These are phyloP conservation scores for Drosophila prostipennis DNA, from an alignment of 2,888 invertebrate species.

Conservation along the genomic window DNA sequence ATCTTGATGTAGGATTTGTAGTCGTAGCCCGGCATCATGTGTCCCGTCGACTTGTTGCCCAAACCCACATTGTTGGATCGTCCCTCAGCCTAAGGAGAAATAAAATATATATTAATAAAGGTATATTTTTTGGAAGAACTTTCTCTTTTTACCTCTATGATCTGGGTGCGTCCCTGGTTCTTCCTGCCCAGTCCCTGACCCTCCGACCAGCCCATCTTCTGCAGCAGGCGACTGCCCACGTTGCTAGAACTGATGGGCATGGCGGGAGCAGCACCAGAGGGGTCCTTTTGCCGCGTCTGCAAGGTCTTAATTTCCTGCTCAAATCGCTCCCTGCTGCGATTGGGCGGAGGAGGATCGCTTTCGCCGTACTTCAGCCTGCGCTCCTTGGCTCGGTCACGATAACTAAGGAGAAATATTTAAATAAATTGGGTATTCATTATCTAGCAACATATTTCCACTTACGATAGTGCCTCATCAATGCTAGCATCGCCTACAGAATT, in stretches of 20 bases:
- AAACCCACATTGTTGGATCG: constrained; percentile 92
- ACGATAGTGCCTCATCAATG: constrained; percentile 56
- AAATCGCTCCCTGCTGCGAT: constrained; percentile 90
- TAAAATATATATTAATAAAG: too few species aligned
- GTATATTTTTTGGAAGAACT: neutral
- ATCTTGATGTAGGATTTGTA: constrained; percentile 84
- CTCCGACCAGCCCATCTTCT: constrained; percentile 99
- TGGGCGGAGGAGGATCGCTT: constrained; percentile 89
- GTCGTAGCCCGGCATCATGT: constrained; percentile 82
- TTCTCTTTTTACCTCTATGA: constrained; percentile 89
- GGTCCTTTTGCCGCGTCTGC: constrained; percentile 81
- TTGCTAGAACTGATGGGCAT: constrained; percentile 91
- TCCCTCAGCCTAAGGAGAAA: constrained; percentile 75
- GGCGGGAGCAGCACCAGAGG: constrained; percentile 73
- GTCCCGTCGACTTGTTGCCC: constrained; percentile 88
- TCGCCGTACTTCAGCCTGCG: constrained; percentile 96
- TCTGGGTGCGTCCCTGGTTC: constrained; percentile 96
- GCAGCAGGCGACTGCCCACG: constrained; percentile 96
- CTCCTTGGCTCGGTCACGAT: constrained; percentile 98
- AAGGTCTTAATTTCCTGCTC: constrained; percentile 86
- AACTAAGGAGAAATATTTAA: constrained; percentile 82
- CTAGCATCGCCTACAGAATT: constrained; percentile 46
- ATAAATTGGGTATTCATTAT: neutral
- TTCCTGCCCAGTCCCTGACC: constrained; percentile 97
- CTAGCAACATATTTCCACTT: constrained; percentile 7